Conservation (phyloP, 2,113 vertebrate genomes). For the Ariopsis seemanni region DNA sequence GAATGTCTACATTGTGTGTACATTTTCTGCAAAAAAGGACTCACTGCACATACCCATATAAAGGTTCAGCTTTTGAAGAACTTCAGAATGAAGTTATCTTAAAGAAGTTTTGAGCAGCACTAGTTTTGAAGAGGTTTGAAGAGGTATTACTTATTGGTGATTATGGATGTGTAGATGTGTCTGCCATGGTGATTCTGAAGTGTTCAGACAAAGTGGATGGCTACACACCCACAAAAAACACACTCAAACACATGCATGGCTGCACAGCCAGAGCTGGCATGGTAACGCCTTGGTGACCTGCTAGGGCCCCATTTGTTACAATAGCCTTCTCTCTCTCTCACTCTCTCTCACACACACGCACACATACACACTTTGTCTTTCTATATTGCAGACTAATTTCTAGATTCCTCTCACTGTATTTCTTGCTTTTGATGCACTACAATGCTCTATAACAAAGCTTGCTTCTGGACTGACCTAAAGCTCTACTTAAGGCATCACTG, state of each 20-base stretch:
- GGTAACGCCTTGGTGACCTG: slow-evolving; percentile 56
- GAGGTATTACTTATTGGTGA: not conserved
- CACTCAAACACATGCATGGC: slow-evolving; percentile 31
- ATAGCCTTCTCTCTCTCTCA: slow-evolving; percentile 18
- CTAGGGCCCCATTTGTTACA: slow-evolving; percentile 8
- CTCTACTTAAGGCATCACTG: not conserved
- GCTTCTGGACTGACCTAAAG: not conserved
- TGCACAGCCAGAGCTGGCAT: slow-evolving; percentile 54
- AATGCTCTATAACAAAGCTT: not conserved
- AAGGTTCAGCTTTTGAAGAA: not conserved
- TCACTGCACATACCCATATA: not conserved
- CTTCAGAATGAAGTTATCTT: not conserved
- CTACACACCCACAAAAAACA: not conserved
- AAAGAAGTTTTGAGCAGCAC: not conserved
- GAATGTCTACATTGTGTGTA: not conserved
- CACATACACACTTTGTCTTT: not conserved
- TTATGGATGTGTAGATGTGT: not conserved
- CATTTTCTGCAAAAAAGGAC: not conserved
- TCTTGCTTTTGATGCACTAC: not conserved
- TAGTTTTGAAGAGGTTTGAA: not conserved
- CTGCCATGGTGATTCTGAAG: slow-evolving; percentile 8
- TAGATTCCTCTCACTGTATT: not conserved
- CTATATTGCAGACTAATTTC: not conserved
- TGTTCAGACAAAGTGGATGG: slow-evolving; percentile 17
- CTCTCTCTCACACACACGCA: not conserved